Percentiles rank a stretch among this genome's conserved stretches.
Evolutionary conservation across 2,888 invertebrate species (phyloP).

Genomic region (Steinernema carpocapsae): DNA sequence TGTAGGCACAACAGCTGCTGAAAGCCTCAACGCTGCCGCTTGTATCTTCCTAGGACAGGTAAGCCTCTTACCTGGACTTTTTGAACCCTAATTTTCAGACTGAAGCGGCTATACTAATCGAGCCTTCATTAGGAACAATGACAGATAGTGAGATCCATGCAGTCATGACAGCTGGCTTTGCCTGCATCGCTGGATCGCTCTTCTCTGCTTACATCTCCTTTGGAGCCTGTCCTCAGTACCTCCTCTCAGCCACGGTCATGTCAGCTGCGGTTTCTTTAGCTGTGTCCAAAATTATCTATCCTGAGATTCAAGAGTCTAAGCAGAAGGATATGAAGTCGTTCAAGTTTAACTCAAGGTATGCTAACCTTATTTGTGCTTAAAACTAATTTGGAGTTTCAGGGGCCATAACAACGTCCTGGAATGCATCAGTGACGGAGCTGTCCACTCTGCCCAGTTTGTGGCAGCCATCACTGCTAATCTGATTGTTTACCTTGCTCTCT

Average conservation of each 20-base stretch:
- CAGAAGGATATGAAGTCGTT: conserved; percentile 79
- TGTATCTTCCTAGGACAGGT: conserved; percentile 94
- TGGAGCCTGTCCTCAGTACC: conserved; percentile 78
- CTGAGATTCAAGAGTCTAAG: conserved; percentile 82
- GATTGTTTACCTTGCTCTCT: conserved; percentile 85
- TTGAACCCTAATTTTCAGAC: conserved; percentile 73
- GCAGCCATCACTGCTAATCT: conserved; percentile 87
- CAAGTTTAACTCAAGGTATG: conserved; percentile 71
- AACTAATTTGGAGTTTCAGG: conserved; percentile 22
- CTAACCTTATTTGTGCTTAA: conserved; percentile 10
- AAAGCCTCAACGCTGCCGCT: conserved; percentile 87
- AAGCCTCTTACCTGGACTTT: conserved; percentile 45
- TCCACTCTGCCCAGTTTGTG: conserved; percentile 80
- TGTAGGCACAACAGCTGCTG: conserved; percentile 87
- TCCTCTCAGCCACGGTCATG: conserved; percentile 93
- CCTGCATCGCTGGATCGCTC: conserved; percentile 89
- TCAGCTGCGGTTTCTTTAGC: conserved; percentile 90
- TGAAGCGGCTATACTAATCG: conserved; percentile 85
- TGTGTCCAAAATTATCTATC: conserved; percentile 86
- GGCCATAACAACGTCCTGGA: conserved; percentile 83
- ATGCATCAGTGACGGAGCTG: conserved; percentile 87
- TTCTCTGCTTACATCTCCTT: conserved; percentile 88
- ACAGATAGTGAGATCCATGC: conserved; percentile 87
- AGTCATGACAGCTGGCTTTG: conserved; percentile 90
- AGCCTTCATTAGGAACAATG: conserved; percentile 82